Base-by-base conservation (phyloP, 2,797 vertebrate species). In the Gymnodraco acuticeps region DNA sequence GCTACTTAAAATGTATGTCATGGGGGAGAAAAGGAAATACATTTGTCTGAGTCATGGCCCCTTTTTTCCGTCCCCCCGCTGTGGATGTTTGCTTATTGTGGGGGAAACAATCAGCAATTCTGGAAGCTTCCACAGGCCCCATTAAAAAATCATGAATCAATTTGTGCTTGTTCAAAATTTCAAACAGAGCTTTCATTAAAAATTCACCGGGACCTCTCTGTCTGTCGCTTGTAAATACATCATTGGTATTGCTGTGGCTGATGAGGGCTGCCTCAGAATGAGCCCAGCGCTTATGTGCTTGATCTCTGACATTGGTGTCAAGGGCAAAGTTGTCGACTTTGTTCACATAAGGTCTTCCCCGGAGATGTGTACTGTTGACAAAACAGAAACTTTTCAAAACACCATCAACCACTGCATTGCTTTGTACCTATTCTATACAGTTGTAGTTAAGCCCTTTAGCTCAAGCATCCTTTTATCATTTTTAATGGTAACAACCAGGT, bases 71-170 rank as follows among this genome's bases (percentile, higher is more conserved):
- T 17, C 10, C 12, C 42, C n/a, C 15, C 4, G 17, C 71, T 75
- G 60, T 79, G 71, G 62, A 70, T 91, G 86, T 92, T 89, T 89
- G 81, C 83, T 85, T 73, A 83, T 83, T 15, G 27, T 58, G 52
- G 59, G 59, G 73, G 85, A 88, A 90, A 90, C 78, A 89, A 89
- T 91, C 82, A 85, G 82, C 64, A 17, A 90, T 91, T 93, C 86
- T 81, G 64, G 77, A 80, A 79, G 86, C 87, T 85, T 93, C 87
- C 70, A 82, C 27, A 42, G 75, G 64, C 70, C 15, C 53, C 79
- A 92, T 93, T 89, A 92, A 92, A 92, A 89, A 93, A 89, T 88
- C 88, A 93, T 93, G 86, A 92, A 86, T 90, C 87, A 88, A 90
- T 93, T 93, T 91, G 73, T 80, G 81, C 83, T 91, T 82, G 83